Base-by-base conservation (phyloP, 2,888 invertebrate genomes). In the Acrocera orbiculus region DNA sequence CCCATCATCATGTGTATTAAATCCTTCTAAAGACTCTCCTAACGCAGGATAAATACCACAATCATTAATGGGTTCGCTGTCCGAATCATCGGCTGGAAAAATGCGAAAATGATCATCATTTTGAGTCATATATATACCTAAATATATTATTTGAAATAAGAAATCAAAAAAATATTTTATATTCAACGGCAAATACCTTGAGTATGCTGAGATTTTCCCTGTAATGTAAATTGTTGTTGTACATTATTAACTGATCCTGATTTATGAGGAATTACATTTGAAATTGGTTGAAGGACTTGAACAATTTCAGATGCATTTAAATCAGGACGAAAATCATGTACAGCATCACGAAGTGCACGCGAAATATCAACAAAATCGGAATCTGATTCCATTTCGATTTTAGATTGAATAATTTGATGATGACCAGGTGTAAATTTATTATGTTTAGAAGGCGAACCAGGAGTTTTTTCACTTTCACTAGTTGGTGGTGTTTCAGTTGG, bases 401-500 rank as follows among this genome's bases (percentile, higher is more conserved):
- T 9, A 6, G 17, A 19, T 7, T 5, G 5, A 23, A 11, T 11
- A 11, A 23, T 11, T 11, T 11, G 11, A 11, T 23, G 23, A 23
- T 23, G n/a, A 23, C 11, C 5, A 5, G 11, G 11, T 23, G 23
- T 23, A 9, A 23, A 5, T 11, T 11, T 23, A 19, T 19, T 19
- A n/a, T 11, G 4, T n/a, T 23, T 11, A 27, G 58, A 40, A 14
- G 47, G 46, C 14, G 47, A 46, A 25, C 26, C 35, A 20, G 31
- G 23, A 2, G 19, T 28, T 13, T 40, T 40, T 7, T 36, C 34
- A 30, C 19, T 29, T 15, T 34, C 34, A n/a, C 29, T 29, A 23
- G 5, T n/a, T 27, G 51, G 49, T 17, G 51, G 50, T 24, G 61
- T 54, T 41, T 58, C 61, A 23, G 58, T 56, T 16, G 61, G 58